Percentiles rank a stretch among this genome's conserved stretches.
Conservation (phyloP, 2,888 invertebrate genomes). For the Campaea margaritaria region DNA sequence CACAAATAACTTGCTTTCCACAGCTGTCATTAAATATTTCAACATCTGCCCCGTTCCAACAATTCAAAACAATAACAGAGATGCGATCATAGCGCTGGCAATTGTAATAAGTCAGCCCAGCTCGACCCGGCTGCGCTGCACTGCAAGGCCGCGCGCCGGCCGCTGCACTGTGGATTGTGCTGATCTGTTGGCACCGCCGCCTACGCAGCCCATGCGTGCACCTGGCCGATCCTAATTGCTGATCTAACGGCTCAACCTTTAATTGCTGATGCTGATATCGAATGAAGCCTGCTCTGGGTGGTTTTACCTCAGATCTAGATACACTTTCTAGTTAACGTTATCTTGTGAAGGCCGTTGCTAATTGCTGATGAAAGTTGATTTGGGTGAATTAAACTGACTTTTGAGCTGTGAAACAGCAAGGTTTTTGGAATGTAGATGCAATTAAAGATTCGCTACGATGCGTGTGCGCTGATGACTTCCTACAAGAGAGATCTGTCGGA, state of each 20-base stretch:
- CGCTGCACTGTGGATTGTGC: conserved; percentile 29
- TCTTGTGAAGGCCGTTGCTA: conserved; percentile 32
- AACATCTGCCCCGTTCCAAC: conserved; percentile 33
- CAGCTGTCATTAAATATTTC: conserved; percentile 34
- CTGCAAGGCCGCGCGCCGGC: conserved; percentile 20
- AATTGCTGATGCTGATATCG: conserved; percentile 60
- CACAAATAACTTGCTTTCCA: conserved; percentile 28
- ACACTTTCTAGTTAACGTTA: conserved; percentile 31
- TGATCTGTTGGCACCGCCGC: conserved; percentile 30
- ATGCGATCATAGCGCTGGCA: conserved; percentile 32
- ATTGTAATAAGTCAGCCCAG: conserved; percentile 35
- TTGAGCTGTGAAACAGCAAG: conserved; percentile 17
- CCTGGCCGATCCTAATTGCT: conserved; percentile 67
- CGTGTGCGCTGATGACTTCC: conserved; percentile 2
- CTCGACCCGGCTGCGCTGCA: conserved; percentile 18
- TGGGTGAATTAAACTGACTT: conserved; percentile 18
- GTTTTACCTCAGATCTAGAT: conserved; percentile 30
- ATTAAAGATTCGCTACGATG: conserved; percentile 26
- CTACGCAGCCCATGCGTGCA: conserved; percentile 49
- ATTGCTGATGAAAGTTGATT: conserved; percentile 34
- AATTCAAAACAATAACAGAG: conserved; percentile 35
- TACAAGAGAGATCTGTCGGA: conserved; percentile 11
- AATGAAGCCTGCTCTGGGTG: conserved; percentile 30
- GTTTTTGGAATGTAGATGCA: conserved; percentile 21
- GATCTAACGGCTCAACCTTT: conserved; percentile 65